These are phyloP conservation scores for Hemibagrus wyckioides DNA, from an alignment of 2,113 vertebrate species.

Conservation along the genomic window DNA sequence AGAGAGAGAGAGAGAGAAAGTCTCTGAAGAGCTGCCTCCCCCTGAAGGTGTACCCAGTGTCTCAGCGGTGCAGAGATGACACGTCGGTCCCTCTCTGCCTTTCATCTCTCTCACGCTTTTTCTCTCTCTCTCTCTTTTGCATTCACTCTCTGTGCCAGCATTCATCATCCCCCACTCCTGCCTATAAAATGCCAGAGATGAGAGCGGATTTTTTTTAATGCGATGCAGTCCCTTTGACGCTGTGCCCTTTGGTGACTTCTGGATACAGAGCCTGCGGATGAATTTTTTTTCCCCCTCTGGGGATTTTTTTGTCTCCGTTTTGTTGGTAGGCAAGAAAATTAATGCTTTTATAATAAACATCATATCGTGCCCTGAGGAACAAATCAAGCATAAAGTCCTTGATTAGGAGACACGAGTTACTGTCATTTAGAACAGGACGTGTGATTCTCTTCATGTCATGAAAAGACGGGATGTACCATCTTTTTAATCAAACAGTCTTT, in stretches of 20 bases:
- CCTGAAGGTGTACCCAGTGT: slow-evolving; percentile 60
- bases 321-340: background rate
- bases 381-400: background rate
- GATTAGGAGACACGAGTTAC: background rate
- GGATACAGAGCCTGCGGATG: slow-evolving; percentile 19
- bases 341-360: background rate
- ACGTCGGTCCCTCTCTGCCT: slow-evolving; percentile 45
- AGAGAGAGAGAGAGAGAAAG: slow-evolving; percentile 37
- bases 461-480: slow-evolving; percentile 51
- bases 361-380: background rate
- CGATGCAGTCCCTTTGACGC: slow-evolving; percentile 39
- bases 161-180: slow-evolving; percentile 47
- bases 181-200: slow-evolving; percentile 45
- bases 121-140: slow-evolving; percentile 30
- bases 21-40: slow-evolving; percentile 57
- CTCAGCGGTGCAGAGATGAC: slow-evolving; percentile 50
- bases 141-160: background rate
- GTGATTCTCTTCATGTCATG: slow-evolving; percentile 40
- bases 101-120: slow-evolving; percentile 43
- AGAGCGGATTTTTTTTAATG: slow-evolving; percentile 7
- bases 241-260: slow-evolving; percentile 47
- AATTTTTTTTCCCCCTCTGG: slow-evolving; percentile 11
- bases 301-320: background rate
- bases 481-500: slow-evolving; percentile 71
- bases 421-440: background rate